phyloP scores from a whole-genome alignment of 2,113 vertebrate species.

The Myotis davidii region DNA sequence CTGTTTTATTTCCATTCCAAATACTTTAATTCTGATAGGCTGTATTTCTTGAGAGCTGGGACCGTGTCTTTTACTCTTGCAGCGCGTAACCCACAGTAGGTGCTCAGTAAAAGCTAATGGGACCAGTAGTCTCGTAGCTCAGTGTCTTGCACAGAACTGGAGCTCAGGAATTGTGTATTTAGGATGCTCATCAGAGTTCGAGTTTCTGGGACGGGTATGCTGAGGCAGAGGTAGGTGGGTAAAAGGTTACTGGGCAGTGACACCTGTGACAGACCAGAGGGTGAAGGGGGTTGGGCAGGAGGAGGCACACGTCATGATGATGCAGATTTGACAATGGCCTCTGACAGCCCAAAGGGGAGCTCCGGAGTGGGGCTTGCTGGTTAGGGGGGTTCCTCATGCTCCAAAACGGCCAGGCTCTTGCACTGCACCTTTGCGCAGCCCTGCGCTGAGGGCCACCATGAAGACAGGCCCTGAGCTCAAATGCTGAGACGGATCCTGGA shows the following conservation, averaged over 20 bases:
- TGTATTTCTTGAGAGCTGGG: not conserved
- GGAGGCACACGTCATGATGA: no score
- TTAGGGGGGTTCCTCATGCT: accelerated
- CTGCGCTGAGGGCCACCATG: not conserved
- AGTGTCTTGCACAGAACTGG: no score
- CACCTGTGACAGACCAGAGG: not conserved
- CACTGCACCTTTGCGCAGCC: accelerated
- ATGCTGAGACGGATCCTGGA: no score
- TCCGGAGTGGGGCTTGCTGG: accelerated
- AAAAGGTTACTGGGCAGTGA: not conserved
- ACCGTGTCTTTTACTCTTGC: not conserved
- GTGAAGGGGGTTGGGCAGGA: not conserved
- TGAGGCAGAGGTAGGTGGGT: not conserved
- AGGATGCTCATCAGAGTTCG: no score
- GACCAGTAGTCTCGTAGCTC: not conserved
- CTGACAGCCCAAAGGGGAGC: not conserved
- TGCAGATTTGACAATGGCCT: no score
- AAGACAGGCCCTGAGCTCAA: not conserved
- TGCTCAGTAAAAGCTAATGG: not conserved
- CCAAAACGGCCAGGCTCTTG: not conserved
- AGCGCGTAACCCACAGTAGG: not conserved
- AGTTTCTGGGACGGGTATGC: not conserved
- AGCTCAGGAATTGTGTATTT: not conserved
- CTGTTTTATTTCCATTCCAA: not conserved
- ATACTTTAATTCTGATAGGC: not conserved